A percentile compares a stretch with the other conserved stretches of the same genome.
Evolutionary conservation across 1,140 invertebrate genomes (phyloP).

Genomic region (Harlomillsia oculata): DNA sequence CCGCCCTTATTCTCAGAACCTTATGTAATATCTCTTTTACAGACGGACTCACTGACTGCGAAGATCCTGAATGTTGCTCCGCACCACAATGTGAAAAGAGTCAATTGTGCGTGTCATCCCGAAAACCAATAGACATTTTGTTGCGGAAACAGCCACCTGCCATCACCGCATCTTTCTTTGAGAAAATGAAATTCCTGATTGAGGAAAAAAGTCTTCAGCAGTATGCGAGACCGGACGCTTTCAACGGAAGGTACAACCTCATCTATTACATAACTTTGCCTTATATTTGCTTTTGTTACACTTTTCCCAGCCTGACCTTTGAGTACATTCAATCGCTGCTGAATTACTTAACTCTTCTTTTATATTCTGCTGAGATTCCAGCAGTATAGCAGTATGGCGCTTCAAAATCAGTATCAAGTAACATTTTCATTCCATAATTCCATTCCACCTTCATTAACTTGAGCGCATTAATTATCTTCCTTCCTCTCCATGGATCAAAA

Average conservation of each 20-base stretch:
- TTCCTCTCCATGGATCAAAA: no score
- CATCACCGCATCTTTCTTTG: conserved; percentile 93
- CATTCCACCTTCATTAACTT: no score
- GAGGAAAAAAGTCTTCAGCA: conserved; percentile 95
- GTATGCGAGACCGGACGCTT: conserved; percentile 84
- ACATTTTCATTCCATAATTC: no score
- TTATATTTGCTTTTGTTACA: conserved; percentile 6
- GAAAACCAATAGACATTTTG: conserved; percentile 87
- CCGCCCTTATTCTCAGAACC: neutral
- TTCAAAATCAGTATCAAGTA: no score
- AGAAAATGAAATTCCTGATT: conserved; percentile 95
- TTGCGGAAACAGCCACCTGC: conserved; percentile 87
- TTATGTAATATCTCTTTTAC: conserved; percentile 36
- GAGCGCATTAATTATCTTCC: no score
- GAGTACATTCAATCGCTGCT: neutral
- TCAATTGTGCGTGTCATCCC: conserved; percentile 79
- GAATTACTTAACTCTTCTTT: no score
- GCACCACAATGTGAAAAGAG: conserved; percentile 68
- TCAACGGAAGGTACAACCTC: conserved; percentile 84
- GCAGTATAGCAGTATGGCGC: no score
- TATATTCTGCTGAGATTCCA: no score
- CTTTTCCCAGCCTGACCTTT: neutral
- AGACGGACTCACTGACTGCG: conserved; percentile 94
- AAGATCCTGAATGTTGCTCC: conserved; percentile 93
- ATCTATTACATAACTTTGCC: neutral